These are phyloP conservation scores for Cyphomyrus discorhynchus DNA, from an alignment of 2,113 vertebrate genomes.

Conservation along the genomic window DNA sequence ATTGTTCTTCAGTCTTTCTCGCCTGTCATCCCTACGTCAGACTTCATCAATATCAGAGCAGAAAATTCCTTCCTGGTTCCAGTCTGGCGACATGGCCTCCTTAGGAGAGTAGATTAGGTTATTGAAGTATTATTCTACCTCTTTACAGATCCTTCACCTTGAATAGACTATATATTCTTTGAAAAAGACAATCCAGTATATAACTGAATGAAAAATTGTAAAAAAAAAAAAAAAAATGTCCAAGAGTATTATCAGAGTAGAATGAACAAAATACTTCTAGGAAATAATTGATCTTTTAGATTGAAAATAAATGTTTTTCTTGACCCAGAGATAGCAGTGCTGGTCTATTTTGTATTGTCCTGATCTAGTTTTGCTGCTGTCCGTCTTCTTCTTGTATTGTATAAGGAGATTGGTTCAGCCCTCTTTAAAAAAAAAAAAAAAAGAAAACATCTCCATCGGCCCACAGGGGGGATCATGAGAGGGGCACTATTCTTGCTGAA, in stretches of 20 bases:
- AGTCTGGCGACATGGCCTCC: background rate
- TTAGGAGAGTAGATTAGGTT: background rate
- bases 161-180: background rate
- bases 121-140: background rate
- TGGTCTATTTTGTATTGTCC: background rate
- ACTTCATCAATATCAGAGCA: background rate
- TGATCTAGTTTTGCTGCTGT: background rate
- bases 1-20: background rate
- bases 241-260: background rate
- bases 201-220: background rate
- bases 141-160: background rate
- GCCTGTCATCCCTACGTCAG: background rate
- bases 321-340: background rate
- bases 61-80: background rate
- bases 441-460: background rate
- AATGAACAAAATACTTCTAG: background rate
- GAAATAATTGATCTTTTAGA: background rate
- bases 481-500: background rate
- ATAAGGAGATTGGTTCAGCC: background rate
- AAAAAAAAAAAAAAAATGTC: background rate
- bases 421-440: background rate
- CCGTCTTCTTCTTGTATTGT: background rate
- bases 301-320: background rate
- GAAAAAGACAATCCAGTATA: background rate
- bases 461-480: background rate